Base-by-base conservation (phyloP, 2,797 vertebrate genomes). In the Bradypus variegatus region DNA sequence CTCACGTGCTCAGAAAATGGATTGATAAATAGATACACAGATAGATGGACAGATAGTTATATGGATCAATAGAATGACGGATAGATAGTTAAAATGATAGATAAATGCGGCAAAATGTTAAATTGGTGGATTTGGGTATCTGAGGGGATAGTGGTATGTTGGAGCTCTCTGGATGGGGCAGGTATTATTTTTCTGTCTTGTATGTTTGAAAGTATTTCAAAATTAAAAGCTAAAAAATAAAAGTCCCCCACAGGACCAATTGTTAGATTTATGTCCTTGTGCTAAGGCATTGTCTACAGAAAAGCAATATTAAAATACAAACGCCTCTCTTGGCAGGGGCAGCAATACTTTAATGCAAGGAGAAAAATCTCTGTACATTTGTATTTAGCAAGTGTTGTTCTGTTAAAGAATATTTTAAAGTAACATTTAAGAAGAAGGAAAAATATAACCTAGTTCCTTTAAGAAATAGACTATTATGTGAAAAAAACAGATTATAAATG, bases 241-340 rank as follows among this genome's bases (percentile, higher is more conserved):
- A 50, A 50, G 10, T 50, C 33, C 67, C 62, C 58, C 50, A 29
- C 21, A 36, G 36, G 65, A 89, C 36, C 25, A 72, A 60, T 76
- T 88, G 48, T 86, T 91, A 83, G 45, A 93, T 95, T 91, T 92
- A 92, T 92, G 89, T 94, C 41, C 88, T 78, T 89, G 18, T 27
- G 79, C 48, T 86, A 78, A 89, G 62, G 29, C 65, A 93, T 48
- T 95, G n/a, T 60, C 92, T 86, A 92, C 16, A 93, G 81, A 94
- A 93, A 5, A 79, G n/a, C 45, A 91, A 80, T 77, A 72, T 92
- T 93, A 95, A 95, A 92, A 93, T 82, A 79, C 6, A 85, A 92
- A 72, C 36, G 87, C 48, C 75, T 94, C 60, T 88, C 55, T 83
- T 91, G 75, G n/a, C 60, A 90, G 50, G 53, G 27, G 2, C 33